Evolutionary conservation across 2,888 invertebrate genomes (phyloP).

Genomic region (Alviniconcha strummeri): DNA sequence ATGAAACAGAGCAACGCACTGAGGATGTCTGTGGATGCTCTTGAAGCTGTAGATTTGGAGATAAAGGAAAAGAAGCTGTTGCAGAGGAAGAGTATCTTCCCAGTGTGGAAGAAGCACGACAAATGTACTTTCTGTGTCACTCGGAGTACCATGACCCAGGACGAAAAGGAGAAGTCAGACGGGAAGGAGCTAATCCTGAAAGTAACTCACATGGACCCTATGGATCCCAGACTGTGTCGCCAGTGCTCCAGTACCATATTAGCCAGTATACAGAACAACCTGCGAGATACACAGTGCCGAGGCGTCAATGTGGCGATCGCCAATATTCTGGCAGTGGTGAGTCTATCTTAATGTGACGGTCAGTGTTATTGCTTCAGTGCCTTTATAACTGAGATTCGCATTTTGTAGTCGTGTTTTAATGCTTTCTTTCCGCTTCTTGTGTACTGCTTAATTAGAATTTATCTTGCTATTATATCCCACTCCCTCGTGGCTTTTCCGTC

Average conservation of each 20-base stretch:
- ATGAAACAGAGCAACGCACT: conserved; percentile 27
- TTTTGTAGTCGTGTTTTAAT: conserved; percentile 8
- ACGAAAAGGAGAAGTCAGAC: background rate
- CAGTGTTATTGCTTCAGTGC: background rate
- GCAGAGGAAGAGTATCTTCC: conserved; percentile 33
- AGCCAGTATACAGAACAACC: conserved; percentile 30
- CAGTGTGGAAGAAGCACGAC: conserved; percentile 40
- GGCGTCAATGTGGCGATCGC: conserved; percentile 39
- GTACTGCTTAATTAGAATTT: no score
- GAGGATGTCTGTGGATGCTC: conserved; percentile 34
- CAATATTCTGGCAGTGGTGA: conserved; percentile 34
- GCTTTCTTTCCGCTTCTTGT: conserved; percentile 7
- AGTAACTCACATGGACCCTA: conserved; percentile 9
- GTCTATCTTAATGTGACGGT: background rate
- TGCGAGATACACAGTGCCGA: conserved; percentile 26
- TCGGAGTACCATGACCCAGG: no score
- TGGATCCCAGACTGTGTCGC: conserved; percentile 23
- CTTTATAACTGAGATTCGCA: background rate
- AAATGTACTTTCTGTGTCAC: conserved; percentile 34
- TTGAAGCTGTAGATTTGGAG: conserved; percentile 38
- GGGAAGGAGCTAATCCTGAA: conserved; percentile 2
- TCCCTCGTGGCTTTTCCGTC: no score
- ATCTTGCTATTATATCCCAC: no score
- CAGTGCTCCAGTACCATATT: conserved; percentile 28
- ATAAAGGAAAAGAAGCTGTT: conserved; percentile 27